Percentiles rank a stretch among this genome's conserved stretches.
phyloP scores from a whole-genome alignment of 2,797 vertebrate species.

The Macrochelys suwanniensis region DNA sequence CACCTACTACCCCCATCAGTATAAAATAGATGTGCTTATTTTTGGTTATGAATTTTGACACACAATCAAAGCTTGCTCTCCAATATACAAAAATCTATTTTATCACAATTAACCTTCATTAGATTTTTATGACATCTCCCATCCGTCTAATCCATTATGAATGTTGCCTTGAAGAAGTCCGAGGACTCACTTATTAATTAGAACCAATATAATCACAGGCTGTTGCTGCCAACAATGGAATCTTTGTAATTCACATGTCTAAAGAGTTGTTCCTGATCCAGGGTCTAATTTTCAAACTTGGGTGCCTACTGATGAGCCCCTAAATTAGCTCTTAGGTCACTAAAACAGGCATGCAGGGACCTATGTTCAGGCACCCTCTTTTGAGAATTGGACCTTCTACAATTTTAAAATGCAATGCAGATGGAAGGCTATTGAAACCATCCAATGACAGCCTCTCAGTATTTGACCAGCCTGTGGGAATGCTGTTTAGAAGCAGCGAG shows the following conservation, averaged over 20 bases:
- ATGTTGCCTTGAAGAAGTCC: slow-evolving; percentile 64
- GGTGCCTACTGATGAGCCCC: not conserved
- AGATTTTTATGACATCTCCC: slow-evolving; percentile 6
- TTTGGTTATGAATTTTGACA: slow-evolving; percentile 29
- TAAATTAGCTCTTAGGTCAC: not conserved
- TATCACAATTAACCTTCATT: slow-evolving; percentile 35
- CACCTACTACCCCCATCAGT: not conserved
- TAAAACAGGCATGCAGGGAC: not conserved
- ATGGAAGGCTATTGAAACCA: not conserved
- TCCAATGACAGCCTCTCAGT: not conserved
- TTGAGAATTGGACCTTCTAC: not conserved
- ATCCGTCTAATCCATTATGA: slow-evolving; percentile 59
- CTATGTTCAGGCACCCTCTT: not conserved
- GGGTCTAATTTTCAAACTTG: not conserved
- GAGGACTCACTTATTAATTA: slow-evolving; percentile 75
- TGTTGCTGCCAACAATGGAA: slow-evolving; percentile 48
- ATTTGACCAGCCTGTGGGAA: not conserved
- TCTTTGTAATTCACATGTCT: slow-evolving; percentile 45
- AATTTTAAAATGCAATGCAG: not conserved
- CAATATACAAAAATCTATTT: slow-evolving; percentile 24
- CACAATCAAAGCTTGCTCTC: slow-evolving; percentile 20
- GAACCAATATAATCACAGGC: slow-evolving; percentile 64
- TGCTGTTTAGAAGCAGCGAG: not conserved
- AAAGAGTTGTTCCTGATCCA: not conserved
- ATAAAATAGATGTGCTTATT: not conserved